Percentiles rank a stretch among this genome's conserved stretches.
phyloP scores from a whole-genome alignment of 2,888 invertebrate genomes.

The Eudasyphora cyanicolor region DNA sequence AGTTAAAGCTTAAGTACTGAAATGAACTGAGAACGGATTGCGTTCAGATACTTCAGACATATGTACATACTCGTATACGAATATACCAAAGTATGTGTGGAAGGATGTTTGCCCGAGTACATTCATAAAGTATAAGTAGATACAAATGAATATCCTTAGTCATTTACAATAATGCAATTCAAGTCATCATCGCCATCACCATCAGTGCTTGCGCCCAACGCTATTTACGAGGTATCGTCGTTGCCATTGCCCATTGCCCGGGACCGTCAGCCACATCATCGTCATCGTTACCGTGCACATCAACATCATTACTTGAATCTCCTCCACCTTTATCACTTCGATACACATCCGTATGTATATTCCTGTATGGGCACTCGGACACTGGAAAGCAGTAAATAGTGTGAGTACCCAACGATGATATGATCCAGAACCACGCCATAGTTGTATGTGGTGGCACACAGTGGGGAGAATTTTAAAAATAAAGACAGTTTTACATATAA shows the following conservation, averaged over 20 bases:
- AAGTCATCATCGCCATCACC: slow-evolving; percentile 56
- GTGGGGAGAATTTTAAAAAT: too few species aligned
- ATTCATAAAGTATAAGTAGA: slow-evolving; percentile 54
- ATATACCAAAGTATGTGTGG: background rate
- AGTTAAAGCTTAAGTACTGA: slow-evolving; percentile 56
- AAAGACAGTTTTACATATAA: too few species aligned
- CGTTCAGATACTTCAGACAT: background rate
- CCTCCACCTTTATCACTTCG: slow-evolving; percentile 52
- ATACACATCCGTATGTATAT: slow-evolving; percentile 43
- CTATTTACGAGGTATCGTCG: slow-evolving; percentile 26
- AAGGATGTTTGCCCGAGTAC: background rate
- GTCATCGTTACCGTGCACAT: slow-evolving; percentile 22
- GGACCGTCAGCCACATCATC: background rate
- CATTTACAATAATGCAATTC: slow-evolving; percentile 64
- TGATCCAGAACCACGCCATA: slow-evolving; percentile 28
- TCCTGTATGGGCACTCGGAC: background rate
- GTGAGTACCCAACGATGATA: slow-evolving; percentile 32
- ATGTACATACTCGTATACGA: slow-evolving; percentile 33
- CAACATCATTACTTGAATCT: slow-evolving; percentile 44
- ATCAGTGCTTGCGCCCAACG: slow-evolving; percentile 9
- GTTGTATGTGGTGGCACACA: too few species aligned
- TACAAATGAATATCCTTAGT: slow-evolving; percentile 64
- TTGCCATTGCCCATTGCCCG: background rate
- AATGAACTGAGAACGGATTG: slow-evolving; percentile 54
- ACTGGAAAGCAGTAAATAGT: slow-evolving; percentile 51